A percentile compares a stretch with the other conserved stretches of the same genome.
phyloP scores from a whole-genome alignment of 2,113 vertebrate genomes.

The Halcyon malimbica region DNA sequence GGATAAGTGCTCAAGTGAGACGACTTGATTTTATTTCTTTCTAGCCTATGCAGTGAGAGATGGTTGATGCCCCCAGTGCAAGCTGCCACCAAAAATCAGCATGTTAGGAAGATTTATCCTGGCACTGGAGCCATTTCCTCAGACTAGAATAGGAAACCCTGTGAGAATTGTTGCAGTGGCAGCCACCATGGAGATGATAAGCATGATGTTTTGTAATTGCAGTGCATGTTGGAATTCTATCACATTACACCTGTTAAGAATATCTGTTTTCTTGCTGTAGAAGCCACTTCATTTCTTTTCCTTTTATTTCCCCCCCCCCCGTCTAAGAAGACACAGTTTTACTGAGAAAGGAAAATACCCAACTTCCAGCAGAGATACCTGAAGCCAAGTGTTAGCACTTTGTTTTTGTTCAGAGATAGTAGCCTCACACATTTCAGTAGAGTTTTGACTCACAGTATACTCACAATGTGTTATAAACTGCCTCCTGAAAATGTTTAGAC shows the following conservation, averaged over 20 bases:
- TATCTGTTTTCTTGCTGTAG: too few relatives aligned
- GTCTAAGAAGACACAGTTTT: background rate
- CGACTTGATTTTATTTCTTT: conserved; percentile 25
- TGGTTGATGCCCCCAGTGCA: background rate
- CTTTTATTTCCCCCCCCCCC: too few relatives aligned
- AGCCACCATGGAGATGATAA: background rate
- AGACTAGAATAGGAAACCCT: background rate
- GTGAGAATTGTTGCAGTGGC: background rate
- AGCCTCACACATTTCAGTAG: background rate
- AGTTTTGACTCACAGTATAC: background rate
- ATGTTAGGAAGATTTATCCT: background rate
- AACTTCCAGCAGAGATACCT: background rate
- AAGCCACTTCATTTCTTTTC: too few relatives aligned
- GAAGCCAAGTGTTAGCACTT: background rate
- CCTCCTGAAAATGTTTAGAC: background rate
- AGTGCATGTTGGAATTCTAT: background rate
- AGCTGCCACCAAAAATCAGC: background rate
- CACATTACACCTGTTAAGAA: background rate
- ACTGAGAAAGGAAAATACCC: background rate
- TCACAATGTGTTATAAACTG: background rate
- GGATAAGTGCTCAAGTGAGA: conserved; percentile 5
- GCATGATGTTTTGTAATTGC: background rate
- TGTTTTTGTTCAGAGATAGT: background rate
- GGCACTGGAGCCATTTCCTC: background rate
- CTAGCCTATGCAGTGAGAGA: background rate